Percentiles rank a stretch among this genome's conserved stretches.
phyloP scores from a whole-genome alignment of 2,888 invertebrate genomes.

The Emmelina monodactyla region DNA sequence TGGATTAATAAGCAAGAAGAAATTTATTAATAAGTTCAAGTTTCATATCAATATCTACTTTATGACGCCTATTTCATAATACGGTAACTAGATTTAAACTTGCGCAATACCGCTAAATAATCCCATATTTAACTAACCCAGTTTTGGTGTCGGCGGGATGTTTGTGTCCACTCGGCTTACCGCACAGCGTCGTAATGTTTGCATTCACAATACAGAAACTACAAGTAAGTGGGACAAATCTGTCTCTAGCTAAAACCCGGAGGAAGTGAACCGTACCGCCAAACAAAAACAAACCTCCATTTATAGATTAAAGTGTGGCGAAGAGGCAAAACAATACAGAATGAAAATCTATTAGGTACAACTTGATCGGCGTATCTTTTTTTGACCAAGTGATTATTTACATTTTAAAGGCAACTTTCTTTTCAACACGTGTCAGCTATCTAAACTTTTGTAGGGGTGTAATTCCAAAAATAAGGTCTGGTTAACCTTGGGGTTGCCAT shows the following conservation, averaged over 20 bases:
- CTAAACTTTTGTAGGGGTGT: neutral
- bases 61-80: neutral
- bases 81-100: neutral
- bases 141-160: conserved; percentile 41
- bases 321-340: too few species aligned
- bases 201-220: conserved; percentile 33
- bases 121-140: conserved; percentile 39
- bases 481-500: too few species aligned
- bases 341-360: too few species aligned
- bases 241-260: conserved; percentile 20
- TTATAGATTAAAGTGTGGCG: neutral
- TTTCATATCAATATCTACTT: neutral
- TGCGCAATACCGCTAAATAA: neutral
- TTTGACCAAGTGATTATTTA: too few species aligned
- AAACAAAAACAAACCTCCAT: too few species aligned
- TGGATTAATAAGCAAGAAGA: too few species aligned
- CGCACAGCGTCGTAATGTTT: conserved; percentile 31
- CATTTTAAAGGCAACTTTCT: too few species aligned
- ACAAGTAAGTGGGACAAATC: conserved; percentile 35
- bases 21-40: neutral
- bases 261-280: conserved; percentile 24
- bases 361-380: too few species aligned
- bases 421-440: too few species aligned
- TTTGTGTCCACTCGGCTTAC: conserved; percentile 33
- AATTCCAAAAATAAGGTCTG: too few species aligned